Percentiles rank a stretch among this genome's conserved stretches.
Evolutionary conservation across 2,797 vertebrate genomes (phyloP).

Genomic region (Knipowitschia caucasica): DNA sequence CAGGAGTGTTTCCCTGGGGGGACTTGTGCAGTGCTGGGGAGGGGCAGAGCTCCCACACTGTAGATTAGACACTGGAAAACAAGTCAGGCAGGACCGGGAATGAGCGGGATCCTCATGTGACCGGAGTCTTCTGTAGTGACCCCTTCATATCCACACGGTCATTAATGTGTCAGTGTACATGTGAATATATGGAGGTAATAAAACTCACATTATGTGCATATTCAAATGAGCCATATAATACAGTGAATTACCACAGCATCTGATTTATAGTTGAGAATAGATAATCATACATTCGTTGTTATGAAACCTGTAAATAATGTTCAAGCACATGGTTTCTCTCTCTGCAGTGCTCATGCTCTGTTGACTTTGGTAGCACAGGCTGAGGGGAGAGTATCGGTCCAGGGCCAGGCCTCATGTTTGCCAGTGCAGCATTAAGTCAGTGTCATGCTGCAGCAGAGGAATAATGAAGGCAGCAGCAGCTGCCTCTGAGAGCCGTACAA

Average conservation of each 20-base stretch:
- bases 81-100: conserved; percentile 43
- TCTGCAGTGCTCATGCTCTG: conserved; percentile 26
- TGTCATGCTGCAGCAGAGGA: conserved; percentile 57
- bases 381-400: conserved; percentile 35
- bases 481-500: conserved; percentile 61
- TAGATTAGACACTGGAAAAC: conserved; percentile 61
- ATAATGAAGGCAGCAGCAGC: conserved; percentile 68
- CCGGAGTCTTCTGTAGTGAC: conserved; percentile 55
- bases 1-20: conserved; percentile 36
- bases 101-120: conserved; percentile 50
- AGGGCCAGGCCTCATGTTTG: conserved; percentile 38
- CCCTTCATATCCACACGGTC: conserved; percentile 26
- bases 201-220: conserved; percentile 15
- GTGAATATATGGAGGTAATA: conserved; percentile 33
- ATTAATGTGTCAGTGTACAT: conserved; percentile 25
- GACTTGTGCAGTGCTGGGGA: conserved; percentile 31
- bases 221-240: conserved; percentile 17
- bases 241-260: conserved; percentile 7
- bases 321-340: background rate
- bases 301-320: conserved; percentile 15
- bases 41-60: conserved; percentile 59
- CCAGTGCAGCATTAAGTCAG: conserved; percentile 56
- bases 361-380: conserved; percentile 36
- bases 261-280: conserved; percentile 4
- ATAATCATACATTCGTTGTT: background rate